Evolutionary conservation across 2,888 invertebrate species (phyloP).

Genomic region (Chymomyza amoena): DNA sequence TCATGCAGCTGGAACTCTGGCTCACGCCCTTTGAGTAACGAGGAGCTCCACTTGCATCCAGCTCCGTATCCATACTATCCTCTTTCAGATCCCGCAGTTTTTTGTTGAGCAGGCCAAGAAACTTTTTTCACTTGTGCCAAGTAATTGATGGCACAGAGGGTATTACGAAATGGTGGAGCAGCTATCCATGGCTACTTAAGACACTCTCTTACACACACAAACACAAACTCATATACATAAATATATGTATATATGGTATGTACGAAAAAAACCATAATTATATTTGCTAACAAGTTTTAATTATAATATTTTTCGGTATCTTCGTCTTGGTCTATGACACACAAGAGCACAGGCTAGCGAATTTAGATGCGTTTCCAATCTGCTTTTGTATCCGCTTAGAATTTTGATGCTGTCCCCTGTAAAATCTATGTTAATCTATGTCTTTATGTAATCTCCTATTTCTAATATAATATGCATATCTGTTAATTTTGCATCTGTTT

Average conservation of each 20-base stretch:
- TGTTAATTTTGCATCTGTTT: too few species aligned
- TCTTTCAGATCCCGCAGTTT: background rate
- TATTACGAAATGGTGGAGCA: constrained; percentile 16
- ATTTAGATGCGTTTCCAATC: too few species aligned
- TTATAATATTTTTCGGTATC: too few species aligned
- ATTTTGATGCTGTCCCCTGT: too few species aligned
- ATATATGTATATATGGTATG: constrained; percentile 14
- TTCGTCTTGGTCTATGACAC: too few species aligned
- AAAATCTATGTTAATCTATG: too few species aligned
- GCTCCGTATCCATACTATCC: background rate
- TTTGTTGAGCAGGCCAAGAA: constrained; percentile 23
- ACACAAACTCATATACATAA: background rate
- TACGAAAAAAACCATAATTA: too few species aligned
- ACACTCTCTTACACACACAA: constrained; percentile 28
- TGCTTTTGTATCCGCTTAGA: too few species aligned
- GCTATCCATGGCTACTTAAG: constrained; percentile 68
- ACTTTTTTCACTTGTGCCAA: background rate
- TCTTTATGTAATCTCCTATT: too few species aligned
- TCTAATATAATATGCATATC: too few species aligned
- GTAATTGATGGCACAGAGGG: constrained; percentile 15
- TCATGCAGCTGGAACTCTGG: constrained; percentile 69
- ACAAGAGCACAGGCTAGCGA: too few species aligned
- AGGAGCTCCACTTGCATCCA: background rate
- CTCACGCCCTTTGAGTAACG: constrained; percentile 47
- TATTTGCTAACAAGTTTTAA: too few species aligned